Conservation (phyloP, 2,113 vertebrate species). For the pig (Sus scrofa) region DNA sequence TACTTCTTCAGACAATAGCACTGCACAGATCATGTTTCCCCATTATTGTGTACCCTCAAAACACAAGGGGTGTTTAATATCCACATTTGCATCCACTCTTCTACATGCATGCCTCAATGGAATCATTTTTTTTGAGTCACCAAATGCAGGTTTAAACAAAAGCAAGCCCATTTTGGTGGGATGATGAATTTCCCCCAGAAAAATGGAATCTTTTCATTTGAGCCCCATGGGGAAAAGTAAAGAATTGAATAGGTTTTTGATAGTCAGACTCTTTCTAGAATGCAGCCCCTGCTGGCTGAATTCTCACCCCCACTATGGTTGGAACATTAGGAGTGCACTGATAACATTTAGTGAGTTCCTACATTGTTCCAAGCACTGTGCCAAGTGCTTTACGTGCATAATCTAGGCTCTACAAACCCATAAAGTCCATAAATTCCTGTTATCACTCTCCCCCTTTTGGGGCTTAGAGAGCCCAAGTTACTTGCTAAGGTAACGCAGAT, state of each 20-base stretch:
- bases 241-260: neutral
- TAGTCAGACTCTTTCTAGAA: neutral
- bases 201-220: neutral
- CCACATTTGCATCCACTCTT: neutral
- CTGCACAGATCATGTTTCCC: neutral
- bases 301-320: neutral
- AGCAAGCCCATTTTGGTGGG: neutral
- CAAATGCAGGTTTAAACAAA: conserved; percentile 35
- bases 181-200: neutral
- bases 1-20: neutral
- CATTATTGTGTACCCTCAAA: neutral
- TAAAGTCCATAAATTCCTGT: neutral
- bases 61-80: neutral
- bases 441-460: neutral
- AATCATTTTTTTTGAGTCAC: conserved; percentile 16
- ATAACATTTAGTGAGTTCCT: neutral
- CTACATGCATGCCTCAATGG: neutral
- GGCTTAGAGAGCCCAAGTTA: neutral
- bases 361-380: neutral
- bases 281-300: neutral
- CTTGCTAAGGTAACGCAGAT: neutral
- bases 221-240: neutral
- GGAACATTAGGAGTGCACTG: neutral
- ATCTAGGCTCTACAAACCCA: neutral
- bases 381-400: neutral